Conservation (phyloP, 2,888 invertebrate species). For the Pyralis farinalis region DNA sequence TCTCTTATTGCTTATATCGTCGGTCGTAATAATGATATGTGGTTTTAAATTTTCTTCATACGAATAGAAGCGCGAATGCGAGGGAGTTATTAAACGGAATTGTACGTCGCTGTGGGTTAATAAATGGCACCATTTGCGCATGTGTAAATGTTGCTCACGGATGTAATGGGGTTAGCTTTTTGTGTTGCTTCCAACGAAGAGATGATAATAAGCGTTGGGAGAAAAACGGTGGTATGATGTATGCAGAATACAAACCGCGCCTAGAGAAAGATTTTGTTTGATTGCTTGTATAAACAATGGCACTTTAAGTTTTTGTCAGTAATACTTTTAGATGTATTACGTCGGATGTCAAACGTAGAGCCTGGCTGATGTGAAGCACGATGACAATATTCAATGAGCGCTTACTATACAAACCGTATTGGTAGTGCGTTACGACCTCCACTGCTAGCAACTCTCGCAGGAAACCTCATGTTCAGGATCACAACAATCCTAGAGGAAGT, state of each 20-base stretch:
- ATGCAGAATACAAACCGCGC: slow-evolving; percentile 2
- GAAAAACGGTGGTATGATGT: slow-evolving; percentile 1
- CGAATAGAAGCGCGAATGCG: slow-evolving; percentile 17
- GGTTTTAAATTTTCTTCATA: slow-evolving; percentile 35
- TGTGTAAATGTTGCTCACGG: slow-evolving; percentile 17
- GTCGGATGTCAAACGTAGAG: too few relatives aligned
- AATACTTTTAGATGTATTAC: too few relatives aligned
- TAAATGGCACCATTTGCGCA: slow-evolving; percentile 28
- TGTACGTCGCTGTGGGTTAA: slow-evolving; percentile 28
- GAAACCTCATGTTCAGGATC: too few relatives aligned
- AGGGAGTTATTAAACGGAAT: slow-evolving; percentile 29
- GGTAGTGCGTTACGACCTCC: too few relatives aligned
- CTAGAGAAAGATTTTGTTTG: too few relatives aligned
- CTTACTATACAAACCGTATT: too few relatives aligned
- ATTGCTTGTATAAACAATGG: too few relatives aligned
- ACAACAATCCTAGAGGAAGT: too few relatives aligned
- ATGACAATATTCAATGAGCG: too few relatives aligned
- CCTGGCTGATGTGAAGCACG: too few relatives aligned
- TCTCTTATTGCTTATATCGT: slow-evolving; percentile 31
- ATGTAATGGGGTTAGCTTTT: slow-evolving; percentile 26
- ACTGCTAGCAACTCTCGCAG: too few relatives aligned
- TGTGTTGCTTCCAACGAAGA: slow-evolving; percentile 16
- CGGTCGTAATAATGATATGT: slow-evolving; percentile 36
- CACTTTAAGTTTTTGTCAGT: too few relatives aligned
- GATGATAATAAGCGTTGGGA: slow-evolving; percentile 7